phyloP scores from a whole-genome alignment of 92 coral and sea anemone genomes.

The Hydrozoanthus gracilis region DNA sequence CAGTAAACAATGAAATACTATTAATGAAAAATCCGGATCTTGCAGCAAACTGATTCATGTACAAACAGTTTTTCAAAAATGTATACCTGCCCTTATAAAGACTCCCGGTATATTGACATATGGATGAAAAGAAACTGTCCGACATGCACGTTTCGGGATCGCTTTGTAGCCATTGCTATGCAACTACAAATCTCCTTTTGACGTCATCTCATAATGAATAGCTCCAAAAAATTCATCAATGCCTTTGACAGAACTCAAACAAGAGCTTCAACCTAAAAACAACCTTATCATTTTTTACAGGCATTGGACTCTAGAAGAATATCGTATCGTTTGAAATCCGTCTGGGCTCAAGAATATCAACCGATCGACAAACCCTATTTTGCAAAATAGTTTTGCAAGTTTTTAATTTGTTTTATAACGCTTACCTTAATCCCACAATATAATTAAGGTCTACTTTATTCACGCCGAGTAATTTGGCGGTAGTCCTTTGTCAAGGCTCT shows the following conservation, averaged over 20 bases:
- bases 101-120: background rate
- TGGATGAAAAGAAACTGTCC: background rate
- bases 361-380: background rate
- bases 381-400: background rate
- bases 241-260: background rate
- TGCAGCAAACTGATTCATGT: constrained; percentile 1
- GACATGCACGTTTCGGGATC: constrained; percentile 7
- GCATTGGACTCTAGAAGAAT: too few species aligned
- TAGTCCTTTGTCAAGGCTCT: constrained; percentile 3
- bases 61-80: constrained; percentile 1
- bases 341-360: too few species aligned
- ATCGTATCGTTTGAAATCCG: too few species aligned
- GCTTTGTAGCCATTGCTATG: constrained; percentile 17
- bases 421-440: background rate
- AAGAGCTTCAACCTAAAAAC: too few species aligned
- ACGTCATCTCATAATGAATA: constrained; percentile 4
- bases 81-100: background rate
- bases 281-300: too few species aligned
- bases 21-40: constrained; percentile 22
- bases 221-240: background rate
- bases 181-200: background rate
- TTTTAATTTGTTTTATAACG: background rate
- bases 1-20: constrained; percentile 20
- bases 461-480: background rate
- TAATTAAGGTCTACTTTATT: background rate